phyloP scores from a whole-genome alignment of 2,888 invertebrate genomes.

The Philonicus albiceps region DNA sequence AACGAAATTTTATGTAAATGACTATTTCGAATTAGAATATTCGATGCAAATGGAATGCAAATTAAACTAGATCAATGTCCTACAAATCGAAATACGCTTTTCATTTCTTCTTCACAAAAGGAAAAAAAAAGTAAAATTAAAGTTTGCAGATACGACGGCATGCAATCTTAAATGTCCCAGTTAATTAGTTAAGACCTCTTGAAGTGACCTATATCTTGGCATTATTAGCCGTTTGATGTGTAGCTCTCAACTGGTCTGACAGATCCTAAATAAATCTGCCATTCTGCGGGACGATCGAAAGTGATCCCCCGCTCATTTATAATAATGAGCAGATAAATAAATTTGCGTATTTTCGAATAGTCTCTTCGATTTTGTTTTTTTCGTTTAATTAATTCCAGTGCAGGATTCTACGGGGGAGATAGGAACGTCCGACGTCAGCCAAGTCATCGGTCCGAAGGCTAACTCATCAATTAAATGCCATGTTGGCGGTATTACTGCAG shows the following conservation, averaged over 20 bases:
- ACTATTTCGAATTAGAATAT: background rate
- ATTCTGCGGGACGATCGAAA: background rate
- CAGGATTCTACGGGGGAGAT: background rate
- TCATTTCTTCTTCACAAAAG: background rate
- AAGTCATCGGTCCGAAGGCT: background rate
- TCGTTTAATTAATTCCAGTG: background rate
- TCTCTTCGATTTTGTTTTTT: background rate
- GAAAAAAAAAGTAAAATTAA: background rate
- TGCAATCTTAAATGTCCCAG: conserved; percentile 9
- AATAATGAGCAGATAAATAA: background rate
- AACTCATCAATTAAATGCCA: background rate
- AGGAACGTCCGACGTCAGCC: background rate
- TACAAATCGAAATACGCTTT: background rate
- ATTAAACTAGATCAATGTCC: background rate
- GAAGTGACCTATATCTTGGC: conserved; percentile 9
- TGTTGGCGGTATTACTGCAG: background rate
- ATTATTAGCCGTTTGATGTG: conserved; percentile 3
- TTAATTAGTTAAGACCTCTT: conserved; percentile 10
- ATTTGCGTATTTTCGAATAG: background rate
- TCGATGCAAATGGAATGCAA: background rate
- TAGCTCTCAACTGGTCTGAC: background rate
- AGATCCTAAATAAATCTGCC: background rate
- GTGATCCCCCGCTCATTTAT: background rate
- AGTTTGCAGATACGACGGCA: background rate
- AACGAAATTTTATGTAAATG: background rate